phyloP scores from a whole-genome alignment of 23 tunicate species.

The Trididemnum nubilum region DNA sequence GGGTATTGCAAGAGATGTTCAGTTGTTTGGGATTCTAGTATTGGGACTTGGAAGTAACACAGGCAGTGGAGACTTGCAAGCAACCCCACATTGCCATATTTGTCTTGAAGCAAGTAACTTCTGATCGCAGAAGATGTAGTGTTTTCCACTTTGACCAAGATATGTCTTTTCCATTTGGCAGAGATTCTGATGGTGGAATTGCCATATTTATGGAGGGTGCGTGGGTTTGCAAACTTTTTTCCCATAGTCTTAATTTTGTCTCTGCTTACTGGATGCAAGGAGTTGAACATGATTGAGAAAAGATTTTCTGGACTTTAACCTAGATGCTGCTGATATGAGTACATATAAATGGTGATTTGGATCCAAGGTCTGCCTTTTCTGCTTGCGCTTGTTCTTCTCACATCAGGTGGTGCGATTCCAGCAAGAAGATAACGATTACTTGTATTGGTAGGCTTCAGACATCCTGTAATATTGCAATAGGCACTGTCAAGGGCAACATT shows the following conservation, averaged over 20 bases:
- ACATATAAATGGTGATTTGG: background rate
- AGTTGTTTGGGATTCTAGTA: background rate
- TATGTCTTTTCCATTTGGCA: background rate
- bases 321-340: background rate
- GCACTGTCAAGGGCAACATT: background rate
- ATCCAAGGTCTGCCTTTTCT: background rate
- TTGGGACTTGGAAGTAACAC: background rate
- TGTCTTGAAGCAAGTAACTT: background rate
- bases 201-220: background rate
- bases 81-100: background rate
- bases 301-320: background rate
- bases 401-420: slow-evolving; percentile 27
- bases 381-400: background rate
- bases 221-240: background rate
- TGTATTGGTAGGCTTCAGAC: slow-evolving; percentile 12
- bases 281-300: background rate
- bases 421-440: slow-evolving; percentile 12
- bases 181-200: background rate
- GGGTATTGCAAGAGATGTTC: too few species aligned
- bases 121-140: background rate
- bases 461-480: slow-evolving; percentile 22
- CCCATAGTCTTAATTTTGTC: background rate
- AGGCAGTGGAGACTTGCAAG: background rate
- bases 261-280: background rate
- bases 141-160: background rate